phyloP scores from a whole-genome alignment of 1,140 invertebrate genomes.

The Pseudomyrmex flavicornis region DNA sequence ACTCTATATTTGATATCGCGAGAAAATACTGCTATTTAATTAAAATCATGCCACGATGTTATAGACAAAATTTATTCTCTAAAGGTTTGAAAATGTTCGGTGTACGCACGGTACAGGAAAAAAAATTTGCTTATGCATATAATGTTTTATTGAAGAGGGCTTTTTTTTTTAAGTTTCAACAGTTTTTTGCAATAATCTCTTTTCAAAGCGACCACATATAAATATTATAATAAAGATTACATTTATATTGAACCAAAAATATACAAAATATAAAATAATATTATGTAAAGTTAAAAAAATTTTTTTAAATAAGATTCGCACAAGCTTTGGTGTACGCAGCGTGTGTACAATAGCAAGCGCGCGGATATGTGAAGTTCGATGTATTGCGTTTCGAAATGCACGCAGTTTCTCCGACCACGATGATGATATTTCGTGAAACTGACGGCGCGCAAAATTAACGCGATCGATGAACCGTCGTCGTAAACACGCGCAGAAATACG shows the following conservation, averaged over 20 bases:
- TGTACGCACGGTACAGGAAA: too few relatives aligned
- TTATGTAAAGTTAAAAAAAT: too few relatives aligned
- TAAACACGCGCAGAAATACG: slow-evolving; percentile 1
- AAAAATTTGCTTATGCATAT: too few relatives aligned
- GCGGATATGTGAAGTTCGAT: neutral
- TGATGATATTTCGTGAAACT: slow-evolving; percentile 36
- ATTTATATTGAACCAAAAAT: too few relatives aligned
- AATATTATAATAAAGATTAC: too few relatives aligned
- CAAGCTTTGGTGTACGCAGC: neutral
- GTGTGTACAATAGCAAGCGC: neutral
- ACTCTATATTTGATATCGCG: neutral
- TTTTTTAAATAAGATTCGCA: neutral
- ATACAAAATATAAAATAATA: too few relatives aligned
- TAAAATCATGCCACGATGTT: neutral
- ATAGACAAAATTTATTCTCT: neutral
- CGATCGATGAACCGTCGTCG: neutral
- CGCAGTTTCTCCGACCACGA: neutral
- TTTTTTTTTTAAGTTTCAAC: too few relatives aligned
- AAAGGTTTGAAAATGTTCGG: neutral
- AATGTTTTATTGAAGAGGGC: too few relatives aligned
- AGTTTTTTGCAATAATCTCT: too few relatives aligned
- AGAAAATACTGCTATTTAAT: neutral
- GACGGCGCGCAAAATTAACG: slow-evolving; percentile 48
- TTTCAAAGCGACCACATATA: too few relatives aligned
- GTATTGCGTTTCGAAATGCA: slow-evolving; percentile 1